These are phyloP conservation scores for Accipiter cooperii DNA, from an alignment of 2,113 vertebrate genomes.

Conservation along the genomic window DNA sequence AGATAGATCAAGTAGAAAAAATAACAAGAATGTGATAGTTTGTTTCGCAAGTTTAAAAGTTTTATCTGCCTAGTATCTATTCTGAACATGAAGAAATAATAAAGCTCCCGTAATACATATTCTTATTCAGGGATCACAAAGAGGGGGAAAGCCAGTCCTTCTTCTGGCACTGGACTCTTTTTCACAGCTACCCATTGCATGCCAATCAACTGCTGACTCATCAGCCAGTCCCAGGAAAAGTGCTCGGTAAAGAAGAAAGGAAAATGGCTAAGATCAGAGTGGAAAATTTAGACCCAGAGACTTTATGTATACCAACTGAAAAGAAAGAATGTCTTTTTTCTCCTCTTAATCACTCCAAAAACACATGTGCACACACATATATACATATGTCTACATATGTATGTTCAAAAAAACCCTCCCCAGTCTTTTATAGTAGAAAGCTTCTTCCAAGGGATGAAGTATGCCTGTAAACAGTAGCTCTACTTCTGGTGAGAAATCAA, in stretches of 20 bases:
- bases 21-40: not conserved
- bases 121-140: not conserved
- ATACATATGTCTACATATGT: not conserved
- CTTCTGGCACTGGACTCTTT: not conserved
- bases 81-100: not conserved
- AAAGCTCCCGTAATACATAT: not conserved
- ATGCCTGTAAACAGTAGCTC: not conserved
- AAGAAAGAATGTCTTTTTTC: not conserved
- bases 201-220: not conserved
- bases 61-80: not conserved
- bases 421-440: not conserved
- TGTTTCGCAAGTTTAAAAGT: not conserved
- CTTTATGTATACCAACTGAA: not conserved
- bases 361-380: not conserved
- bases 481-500: not conserved
- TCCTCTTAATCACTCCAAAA: not conserved
- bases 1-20: not conserved
- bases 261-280: not conserved
- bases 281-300: not conserved
- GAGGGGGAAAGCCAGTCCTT: not conserved
- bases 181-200: not conserved
- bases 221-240: not conserved
- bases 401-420: not conserved
- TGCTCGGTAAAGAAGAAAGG: not conserved
- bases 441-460: not conserved